Evolutionary conservation across 2,113 vertebrate genomes (phyloP), one percentile per base, ranked within the genome.

Genomic region (Festucalex cinctus): DNA sequence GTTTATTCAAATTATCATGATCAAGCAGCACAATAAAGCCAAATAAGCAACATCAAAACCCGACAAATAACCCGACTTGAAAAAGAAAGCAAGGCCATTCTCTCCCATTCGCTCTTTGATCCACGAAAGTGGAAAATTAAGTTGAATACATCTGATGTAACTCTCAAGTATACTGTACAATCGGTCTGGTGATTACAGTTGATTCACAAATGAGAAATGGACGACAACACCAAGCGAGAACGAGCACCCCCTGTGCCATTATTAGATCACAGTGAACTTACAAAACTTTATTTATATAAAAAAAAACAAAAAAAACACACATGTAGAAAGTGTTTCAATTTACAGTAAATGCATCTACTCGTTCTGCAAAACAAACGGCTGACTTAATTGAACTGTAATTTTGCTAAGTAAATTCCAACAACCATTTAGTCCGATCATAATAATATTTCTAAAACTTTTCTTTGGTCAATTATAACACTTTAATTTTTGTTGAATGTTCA

Each of bases 1-100:
- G 69, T 92, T 92, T 92, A 91, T 91, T 92, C 75, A 87, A 85
- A 80, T 82, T 81, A 80, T 82, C 78, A 90, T 88, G 82, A 90
- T 90, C 86, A 90, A 82, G 86, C 88, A 83, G 79, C 77, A 83
- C 77, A 86, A 80, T 88, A 81, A 86, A 85, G 80, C 82, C 80
- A 88, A 84, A 82, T 84, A 79, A 88, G 83, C 78, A 70, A 86
- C 81, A 87, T 84, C 80, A 82, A 87, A 87, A 82, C 71, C 70
- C 2, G 79, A 86, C 76, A 74, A 64, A 80, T 76, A 83, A 80
- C 78, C 63, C 44, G 71, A 83, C 83, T 67, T 67, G 22, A 81
- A 86, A n/a, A 88, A 84, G 69, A 77, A 84, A 85, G 69, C 79
- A 68, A 80, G 71, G 79, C 69, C 83, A 77, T 86, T 88, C 83